Conservation (phyloP, 2,113 vertebrate genomes). For the Astur gentilis region DNA sequence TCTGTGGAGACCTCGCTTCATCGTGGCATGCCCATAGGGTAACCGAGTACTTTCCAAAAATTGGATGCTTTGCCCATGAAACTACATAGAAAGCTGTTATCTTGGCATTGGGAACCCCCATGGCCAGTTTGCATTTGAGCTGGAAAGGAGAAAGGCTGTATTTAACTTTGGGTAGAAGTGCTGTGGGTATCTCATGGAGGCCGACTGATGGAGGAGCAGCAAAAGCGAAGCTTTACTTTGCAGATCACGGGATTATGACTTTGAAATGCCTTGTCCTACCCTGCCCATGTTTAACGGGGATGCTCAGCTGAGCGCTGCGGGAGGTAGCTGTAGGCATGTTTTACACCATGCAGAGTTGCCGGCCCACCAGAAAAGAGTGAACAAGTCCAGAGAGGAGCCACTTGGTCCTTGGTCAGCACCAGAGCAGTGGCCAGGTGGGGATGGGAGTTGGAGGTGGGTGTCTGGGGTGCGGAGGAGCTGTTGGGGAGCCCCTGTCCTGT, state of each 20-base stretch:
- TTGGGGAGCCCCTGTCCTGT: background rate
- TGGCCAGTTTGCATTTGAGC: background rate
- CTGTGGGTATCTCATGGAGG: background rate
- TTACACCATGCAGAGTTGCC: background rate
- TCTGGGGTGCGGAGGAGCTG: background rate
- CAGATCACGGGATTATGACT: background rate
- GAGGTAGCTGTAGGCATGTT: background rate
- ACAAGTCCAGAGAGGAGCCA: background rate
- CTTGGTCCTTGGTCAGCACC: background rate
- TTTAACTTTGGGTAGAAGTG: background rate
- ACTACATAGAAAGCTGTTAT: background rate
- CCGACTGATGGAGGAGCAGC: no score
- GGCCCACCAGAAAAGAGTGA: background rate
- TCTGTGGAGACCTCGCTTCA: background rate
- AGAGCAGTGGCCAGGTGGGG: no score
- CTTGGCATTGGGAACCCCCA: background rate
- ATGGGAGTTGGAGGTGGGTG: background rate
- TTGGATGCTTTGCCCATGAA: background rate
- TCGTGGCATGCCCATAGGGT: background rate
- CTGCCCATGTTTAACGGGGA: background rate
- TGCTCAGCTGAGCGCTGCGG: background rate
- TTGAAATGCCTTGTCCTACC: background rate
- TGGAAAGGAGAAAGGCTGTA: background rate
- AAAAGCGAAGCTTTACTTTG: background rate
- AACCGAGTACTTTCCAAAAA: background rate